phyloP scores from a whole-genome alignment of 2,113 vertebrate genomes.

The Chlorocebus sabaeus region DNA sequence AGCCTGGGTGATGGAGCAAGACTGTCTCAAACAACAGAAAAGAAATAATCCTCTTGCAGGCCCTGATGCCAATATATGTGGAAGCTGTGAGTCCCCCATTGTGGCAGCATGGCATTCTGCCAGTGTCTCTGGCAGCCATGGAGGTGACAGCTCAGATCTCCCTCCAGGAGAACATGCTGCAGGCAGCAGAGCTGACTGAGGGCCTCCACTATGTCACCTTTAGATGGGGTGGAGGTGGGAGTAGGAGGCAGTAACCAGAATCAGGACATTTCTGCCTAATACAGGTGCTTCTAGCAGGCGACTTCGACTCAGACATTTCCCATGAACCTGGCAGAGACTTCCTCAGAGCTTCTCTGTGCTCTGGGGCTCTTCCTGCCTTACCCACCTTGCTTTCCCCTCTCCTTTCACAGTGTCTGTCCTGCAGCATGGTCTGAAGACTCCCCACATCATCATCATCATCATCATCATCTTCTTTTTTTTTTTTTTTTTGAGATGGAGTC shows the following conservation, averaged over 20 bases:
- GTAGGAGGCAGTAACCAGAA: background rate
- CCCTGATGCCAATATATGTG: background rate
- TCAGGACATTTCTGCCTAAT: background rate
- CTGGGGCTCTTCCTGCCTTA: background rate
- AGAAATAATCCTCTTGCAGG: background rate
- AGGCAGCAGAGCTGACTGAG: background rate
- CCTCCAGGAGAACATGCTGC: background rate
- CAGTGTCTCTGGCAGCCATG: background rate
- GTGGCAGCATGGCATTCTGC: background rate
- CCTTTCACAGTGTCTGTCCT: background rate
- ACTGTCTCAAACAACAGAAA: too few relatives aligned
- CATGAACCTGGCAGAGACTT: background rate
- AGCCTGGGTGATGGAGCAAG: too few relatives aligned
- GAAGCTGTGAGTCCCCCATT: background rate
- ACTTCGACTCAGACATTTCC: fast-evolving
- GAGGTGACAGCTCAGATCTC: background rate
- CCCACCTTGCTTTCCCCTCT: background rate
- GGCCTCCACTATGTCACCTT: background rate
- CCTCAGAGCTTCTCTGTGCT: background rate
- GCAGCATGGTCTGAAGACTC: background rate
- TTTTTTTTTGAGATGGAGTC: too few relatives aligned
- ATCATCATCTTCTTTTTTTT: too few relatives aligned
- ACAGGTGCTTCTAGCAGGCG: background rate
- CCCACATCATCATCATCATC: too few relatives aligned
- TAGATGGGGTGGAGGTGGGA: too few relatives aligned